These are phyloP conservation scores for Stichodactyla helianthus DNA, from an alignment of 64 coral and sea anemone genomes.

Conservation along the genomic window DNA sequence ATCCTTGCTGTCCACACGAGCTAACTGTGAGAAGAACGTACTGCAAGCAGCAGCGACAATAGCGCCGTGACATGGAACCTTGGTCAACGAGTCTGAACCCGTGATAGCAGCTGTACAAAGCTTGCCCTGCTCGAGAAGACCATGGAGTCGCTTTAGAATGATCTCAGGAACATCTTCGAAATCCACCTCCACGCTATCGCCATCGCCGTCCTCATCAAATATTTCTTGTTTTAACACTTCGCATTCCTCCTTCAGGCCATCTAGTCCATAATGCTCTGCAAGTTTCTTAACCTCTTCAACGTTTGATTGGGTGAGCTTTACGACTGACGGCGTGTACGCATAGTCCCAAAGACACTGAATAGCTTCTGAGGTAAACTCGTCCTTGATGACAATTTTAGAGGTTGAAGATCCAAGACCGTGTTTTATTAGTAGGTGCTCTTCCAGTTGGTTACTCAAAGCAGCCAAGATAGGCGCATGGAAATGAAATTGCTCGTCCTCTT, in stretches of 20 bases:
- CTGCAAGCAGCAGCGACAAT: slow-evolving; percentile 23
- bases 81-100: background rate
- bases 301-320: slow-evolving; percentile 1
- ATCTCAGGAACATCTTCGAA: background rate
- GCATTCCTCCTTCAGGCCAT: background rate
- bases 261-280: background rate
- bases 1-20: background rate
- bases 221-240: background rate
- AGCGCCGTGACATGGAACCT: slow-evolving; percentile 19
- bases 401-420: slow-evolving; percentile 10
- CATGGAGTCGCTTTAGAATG: background rate
- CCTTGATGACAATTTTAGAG: background rate
- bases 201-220: background rate
- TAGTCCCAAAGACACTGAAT: slow-evolving; percentile 28
- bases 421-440: slow-evolving; percentile 10
- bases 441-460: background rate
- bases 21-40: background rate
- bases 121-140: background rate
- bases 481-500: slow-evolving; percentile 17
- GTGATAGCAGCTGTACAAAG: slow-evolving; percentile 5
- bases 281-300: background rate
- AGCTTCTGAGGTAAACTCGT: background rate
- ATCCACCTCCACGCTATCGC: background rate
- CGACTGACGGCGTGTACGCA: slow-evolving; percentile 9
- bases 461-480: slow-evolving; percentile 18